A percentile compares a stretch with the other conserved stretches of the same genome.
phyloP scores from a whole-genome alignment of 1,140 invertebrate species.

The Ceratosolen solmsi region DNA sequence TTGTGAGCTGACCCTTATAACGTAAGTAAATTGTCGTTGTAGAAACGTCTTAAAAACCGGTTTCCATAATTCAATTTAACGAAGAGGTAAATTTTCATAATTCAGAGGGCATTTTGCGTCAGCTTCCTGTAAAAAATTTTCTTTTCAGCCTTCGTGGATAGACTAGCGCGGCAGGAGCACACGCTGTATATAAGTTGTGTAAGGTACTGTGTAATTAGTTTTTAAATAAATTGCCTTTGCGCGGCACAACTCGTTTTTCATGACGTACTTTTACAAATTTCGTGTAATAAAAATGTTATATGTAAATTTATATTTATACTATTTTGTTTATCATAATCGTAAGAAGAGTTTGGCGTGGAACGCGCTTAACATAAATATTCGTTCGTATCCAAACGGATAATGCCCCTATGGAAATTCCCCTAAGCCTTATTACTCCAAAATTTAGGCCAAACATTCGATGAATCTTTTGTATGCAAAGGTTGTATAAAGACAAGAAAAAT shows the following conservation, averaged over 20 bases:
- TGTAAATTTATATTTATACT: conserved; percentile 14
- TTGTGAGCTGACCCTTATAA: conserved; percentile 17
- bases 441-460: too few relatives aligned
- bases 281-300: conserved; percentile 6
- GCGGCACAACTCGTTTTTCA: conserved; percentile 7
- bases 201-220: conserved; percentile 22
- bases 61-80: conserved; percentile 22
- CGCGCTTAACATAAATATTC: too few relatives aligned
- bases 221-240: conserved; percentile 8
- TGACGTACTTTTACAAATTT: conserved; percentile 15
- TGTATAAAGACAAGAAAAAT: too few relatives aligned
- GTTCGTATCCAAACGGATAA: too few relatives aligned
- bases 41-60: conserved; percentile 5
- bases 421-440: too few relatives aligned
- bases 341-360: too few relatives aligned
- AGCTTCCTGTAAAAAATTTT: conserved; percentile 3
- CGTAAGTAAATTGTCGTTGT: conserved; percentile 19
- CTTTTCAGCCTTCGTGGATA: background rate
- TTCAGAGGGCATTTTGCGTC: background rate
- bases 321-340: too few relatives aligned
- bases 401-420: too few relatives aligned
- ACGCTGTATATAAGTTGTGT: background rate
- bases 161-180: background rate
- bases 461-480: too few relatives aligned
- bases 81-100: conserved; percentile 36